These are phyloP conservation scores for Helobdella robusta DNA, from an alignment of 2,888 invertebrate genomes.

Conservation along the genomic window DNA sequence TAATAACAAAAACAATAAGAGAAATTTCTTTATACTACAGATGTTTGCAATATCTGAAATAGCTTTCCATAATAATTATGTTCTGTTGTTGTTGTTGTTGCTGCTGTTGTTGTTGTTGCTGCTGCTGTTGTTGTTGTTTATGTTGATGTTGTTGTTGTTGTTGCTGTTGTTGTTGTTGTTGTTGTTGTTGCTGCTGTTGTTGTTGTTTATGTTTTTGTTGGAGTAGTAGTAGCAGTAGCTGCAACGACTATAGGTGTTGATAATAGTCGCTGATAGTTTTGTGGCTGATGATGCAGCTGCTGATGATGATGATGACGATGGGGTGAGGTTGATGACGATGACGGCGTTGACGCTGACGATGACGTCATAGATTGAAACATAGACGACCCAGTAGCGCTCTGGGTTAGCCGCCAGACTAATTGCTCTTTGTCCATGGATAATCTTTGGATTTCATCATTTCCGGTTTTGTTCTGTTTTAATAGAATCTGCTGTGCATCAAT, in stretches of 20 bases:
- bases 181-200: constrained; percentile 4
- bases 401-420: constrained; percentile 72
- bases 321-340: neutral
- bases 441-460: constrained; percentile 67
- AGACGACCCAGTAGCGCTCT: constrained; percentile 43
- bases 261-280: neutral
- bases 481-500: constrained; percentile 64
- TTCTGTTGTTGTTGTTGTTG: constrained; percentile 7
- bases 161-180: constrained; percentile 5
- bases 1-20: too few relatives aligned
- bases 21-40: too few relatives aligned
- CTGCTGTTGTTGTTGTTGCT: constrained; percentile 14
- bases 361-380: neutral
- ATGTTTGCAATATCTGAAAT: too few relatives aligned
- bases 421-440: constrained; percentile 69
- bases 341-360: neutral
- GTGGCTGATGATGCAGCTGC: neutral
- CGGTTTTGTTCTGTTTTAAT: constrained; percentile 58
- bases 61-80: too few relatives aligned
- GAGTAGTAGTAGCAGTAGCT: too few relatives aligned
- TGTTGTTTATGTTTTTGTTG: neutral
- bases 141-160: neutral
- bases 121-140: neutral
- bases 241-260: too few relatives aligned
- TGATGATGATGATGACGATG: constrained; percentile 8